A percentile compares a stretch with the other conserved stretches of the same genome.
Conservation (phyloP, 64 coral and sea anemone species). For the Orbicella faveolata region DNA sequence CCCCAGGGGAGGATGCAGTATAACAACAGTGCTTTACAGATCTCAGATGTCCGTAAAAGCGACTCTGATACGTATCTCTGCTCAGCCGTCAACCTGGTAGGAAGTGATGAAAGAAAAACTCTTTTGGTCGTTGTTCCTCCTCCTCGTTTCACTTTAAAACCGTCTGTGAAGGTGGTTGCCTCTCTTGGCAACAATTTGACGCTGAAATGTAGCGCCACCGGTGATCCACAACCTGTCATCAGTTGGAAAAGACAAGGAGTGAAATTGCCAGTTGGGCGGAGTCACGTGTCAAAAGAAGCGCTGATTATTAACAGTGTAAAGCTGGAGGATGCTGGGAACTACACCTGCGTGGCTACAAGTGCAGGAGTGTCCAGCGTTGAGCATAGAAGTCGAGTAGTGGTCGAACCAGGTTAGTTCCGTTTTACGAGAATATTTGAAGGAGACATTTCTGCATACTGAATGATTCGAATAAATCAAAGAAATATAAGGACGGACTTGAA, state of each 20-base stretch:
- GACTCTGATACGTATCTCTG: constrained; percentile 51
- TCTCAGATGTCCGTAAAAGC: background rate
- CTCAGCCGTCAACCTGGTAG: constrained; percentile 28
- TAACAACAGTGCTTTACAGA: background rate
- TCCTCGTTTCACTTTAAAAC: constrained; percentile 29
- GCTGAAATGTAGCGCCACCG: constrained; percentile 51
- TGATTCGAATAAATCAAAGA: no score
- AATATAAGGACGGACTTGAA: no score
- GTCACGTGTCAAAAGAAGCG: background rate
- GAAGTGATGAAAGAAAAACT: background rate
- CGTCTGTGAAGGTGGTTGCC: background rate
- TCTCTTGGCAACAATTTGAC: background rate
- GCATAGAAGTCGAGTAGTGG: background rate
- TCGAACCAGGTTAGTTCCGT: no score
- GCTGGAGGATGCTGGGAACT: constrained; percentile 36
- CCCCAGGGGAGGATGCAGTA: background rate
- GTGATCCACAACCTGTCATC: constrained; percentile 50
- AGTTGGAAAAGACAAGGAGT: constrained; percentile 45
- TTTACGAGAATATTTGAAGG: no score
- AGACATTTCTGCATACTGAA: no score
- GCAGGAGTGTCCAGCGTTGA: background rate
- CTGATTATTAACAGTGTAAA: constrained; percentile 16
- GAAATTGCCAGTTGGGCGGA: constrained; percentile 25
- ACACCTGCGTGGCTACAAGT: constrained; percentile 47
- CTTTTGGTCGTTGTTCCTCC: background rate